Conservation (phyloP, 2,797 vertebrate species). For the Gallinago stenura region DNA sequence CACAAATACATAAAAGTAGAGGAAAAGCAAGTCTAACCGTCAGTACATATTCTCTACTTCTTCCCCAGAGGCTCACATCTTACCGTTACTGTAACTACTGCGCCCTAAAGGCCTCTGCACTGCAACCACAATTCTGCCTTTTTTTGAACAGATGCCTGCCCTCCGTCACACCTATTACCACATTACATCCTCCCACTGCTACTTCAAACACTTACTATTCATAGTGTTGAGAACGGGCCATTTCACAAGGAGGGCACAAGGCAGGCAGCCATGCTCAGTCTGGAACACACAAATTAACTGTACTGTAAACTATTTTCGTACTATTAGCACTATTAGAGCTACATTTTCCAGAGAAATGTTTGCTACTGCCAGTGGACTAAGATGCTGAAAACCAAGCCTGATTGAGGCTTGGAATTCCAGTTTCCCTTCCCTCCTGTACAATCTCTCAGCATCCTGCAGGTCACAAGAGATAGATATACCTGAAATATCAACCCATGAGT, state of each 20-base stretch:
- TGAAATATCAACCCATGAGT: not conserved
- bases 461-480: not conserved
- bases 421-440: not conserved
- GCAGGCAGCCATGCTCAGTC: not conserved
- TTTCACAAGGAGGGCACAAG: slow-evolving; percentile 14
- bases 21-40: not conserved
- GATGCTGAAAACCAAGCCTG: not conserved
- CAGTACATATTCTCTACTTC: not conserved
- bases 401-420: not conserved
- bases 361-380: not conserved
- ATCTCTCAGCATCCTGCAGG: not conserved
- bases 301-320: not conserved
- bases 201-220: not conserved
- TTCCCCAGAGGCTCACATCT: not conserved
- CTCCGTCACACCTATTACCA: not conserved
- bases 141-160: slow-evolving; percentile 7
- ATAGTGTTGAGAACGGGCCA: not conserved
- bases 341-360: not conserved
- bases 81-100: not conserved
- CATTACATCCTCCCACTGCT: not conserved
- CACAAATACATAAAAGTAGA: not conserved
- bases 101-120: not conserved
- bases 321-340: not conserved
- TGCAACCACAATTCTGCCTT: not conserved
- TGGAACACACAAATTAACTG: not conserved